A percentile compares a stretch with the other conserved stretches of the same genome.
These are phyloP conservation scores for Ursus arctos DNA, from an alignment of 2,113 vertebrate species.

Conservation along the genomic window DNA sequence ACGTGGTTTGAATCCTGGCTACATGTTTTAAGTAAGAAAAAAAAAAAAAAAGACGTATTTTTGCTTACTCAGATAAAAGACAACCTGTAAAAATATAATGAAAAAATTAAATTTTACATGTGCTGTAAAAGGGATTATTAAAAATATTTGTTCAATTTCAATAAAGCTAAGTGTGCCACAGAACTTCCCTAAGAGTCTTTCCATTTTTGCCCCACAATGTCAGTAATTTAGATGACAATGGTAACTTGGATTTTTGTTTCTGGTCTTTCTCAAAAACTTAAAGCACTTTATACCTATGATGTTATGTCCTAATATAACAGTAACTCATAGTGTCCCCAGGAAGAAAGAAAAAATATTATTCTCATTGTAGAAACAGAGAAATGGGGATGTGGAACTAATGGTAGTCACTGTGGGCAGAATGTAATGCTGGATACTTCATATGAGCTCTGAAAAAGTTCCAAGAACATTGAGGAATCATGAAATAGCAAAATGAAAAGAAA, in stretches of 20 bases:
- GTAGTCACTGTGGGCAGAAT: neutral
- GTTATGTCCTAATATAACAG: constrained; percentile 2
- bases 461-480: constrained; percentile 5
- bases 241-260: constrained; percentile 46
- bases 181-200: constrained; percentile 74
- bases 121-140: constrained; percentile 91
- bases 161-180: constrained; percentile 94
- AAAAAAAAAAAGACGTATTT: constrained; percentile 87
- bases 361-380: constrained; percentile 50
- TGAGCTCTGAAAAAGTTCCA: neutral
- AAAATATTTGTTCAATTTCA: constrained; percentile 92
- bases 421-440: neutral
- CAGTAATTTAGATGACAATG: constrained; percentile 18
- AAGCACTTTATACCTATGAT: constrained; percentile 47
- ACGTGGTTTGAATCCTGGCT: constrained; percentile 89
- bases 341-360: constrained; percentile 44
- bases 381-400: neutral
- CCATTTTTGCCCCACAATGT: constrained; percentile 8
- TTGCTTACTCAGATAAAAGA: constrained; percentile 89
- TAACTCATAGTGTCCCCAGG: neutral
- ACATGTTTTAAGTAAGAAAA: constrained; percentile 89
- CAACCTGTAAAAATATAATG: constrained; percentile 87
- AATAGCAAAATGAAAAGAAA: constrained; percentile 48
- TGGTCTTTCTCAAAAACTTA: constrained; percentile 15
- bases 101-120: constrained; percentile 89